Conservation (phyloP, 2,888 invertebrate species). For the Luperina nickerlii region DNA sequence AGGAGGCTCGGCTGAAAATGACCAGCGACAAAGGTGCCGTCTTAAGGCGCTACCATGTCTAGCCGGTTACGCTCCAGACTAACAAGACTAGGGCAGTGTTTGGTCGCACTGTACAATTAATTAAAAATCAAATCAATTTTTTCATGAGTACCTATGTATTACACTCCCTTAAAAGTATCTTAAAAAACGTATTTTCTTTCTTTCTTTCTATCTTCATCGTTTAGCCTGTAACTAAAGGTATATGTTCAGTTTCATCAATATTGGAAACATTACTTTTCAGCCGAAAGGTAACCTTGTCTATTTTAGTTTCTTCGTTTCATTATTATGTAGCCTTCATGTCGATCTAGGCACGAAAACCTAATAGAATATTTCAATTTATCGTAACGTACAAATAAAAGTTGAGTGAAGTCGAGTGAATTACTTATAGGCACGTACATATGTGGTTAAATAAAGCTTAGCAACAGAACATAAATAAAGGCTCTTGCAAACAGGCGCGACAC, state of each 20-base stretch:
- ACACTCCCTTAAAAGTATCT: neutral
- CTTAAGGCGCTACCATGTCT: too few relatives aligned
- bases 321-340: constrained; percentile 12
- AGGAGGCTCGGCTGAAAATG: too few relatives aligned
- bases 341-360: constrained; percentile 34
- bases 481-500: neutral
- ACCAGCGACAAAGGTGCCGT: too few relatives aligned
- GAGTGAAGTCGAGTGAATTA: constrained; percentile 41
- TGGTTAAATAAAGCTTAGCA: neutral
- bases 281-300: constrained; percentile 18
- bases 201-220: neutral
- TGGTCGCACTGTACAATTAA: too few relatives aligned
- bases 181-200: too few relatives aligned
- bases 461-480: neutral
- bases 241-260: neutral
- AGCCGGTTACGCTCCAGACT: too few relatives aligned
- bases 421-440: constrained; percentile 37
- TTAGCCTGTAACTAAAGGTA: neutral
- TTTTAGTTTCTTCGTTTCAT: constrained; percentile 25
- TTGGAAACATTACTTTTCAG: constrained; percentile 2
- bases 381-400: constrained; percentile 31
- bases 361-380: constrained; percentile 47
- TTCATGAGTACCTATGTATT: neutral
- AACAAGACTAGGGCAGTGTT: too few relatives aligned
- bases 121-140: too few relatives aligned